Conservation (phyloP, 2,888 invertebrate genomes). For the Caenorhabditis panamensis region DNA sequence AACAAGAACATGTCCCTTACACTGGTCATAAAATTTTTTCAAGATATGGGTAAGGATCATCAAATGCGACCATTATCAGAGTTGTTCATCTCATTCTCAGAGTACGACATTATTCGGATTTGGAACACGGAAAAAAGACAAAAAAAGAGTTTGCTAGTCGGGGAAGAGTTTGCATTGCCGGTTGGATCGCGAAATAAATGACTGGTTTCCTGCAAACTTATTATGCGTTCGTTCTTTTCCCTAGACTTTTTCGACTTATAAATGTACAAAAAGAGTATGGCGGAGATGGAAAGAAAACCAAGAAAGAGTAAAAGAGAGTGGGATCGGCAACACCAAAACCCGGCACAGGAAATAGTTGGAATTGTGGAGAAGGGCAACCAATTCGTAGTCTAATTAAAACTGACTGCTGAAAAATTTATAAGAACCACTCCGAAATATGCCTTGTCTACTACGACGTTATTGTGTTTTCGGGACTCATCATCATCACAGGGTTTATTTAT, state of each 20-base stretch:
- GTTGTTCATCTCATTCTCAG: conserved; percentile 27
- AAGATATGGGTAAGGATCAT: conserved; percentile 21
- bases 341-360: conserved; percentile 55
- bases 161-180: too few relatives aligned
- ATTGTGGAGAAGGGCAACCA: conserved; percentile 53
- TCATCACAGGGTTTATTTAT: background rate
- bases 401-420: conserved; percentile 56
- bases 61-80: conserved; percentile 45
- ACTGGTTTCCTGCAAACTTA: conserved; percentile 8
- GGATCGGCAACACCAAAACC: conserved; percentile 32
- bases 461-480: background rate
- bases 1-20: conserved; percentile 17
- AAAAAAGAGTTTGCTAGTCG: background rate
- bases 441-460: conserved; percentile 5
- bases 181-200: background rate
- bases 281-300: conserved; percentile 16
- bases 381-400: conserved; percentile 60
- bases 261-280: conserved; percentile 2
- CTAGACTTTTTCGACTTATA: background rate
- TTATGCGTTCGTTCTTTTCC: background rate
- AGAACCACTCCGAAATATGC: conserved; percentile 31
- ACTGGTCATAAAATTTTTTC: conserved; percentile 36
- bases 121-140: background rate
- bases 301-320: background rate
- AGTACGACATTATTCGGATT: conserved; percentile 2